phyloP scores from a whole-genome alignment of 1,140 invertebrate species.

The Drosophila suzukii region DNA sequence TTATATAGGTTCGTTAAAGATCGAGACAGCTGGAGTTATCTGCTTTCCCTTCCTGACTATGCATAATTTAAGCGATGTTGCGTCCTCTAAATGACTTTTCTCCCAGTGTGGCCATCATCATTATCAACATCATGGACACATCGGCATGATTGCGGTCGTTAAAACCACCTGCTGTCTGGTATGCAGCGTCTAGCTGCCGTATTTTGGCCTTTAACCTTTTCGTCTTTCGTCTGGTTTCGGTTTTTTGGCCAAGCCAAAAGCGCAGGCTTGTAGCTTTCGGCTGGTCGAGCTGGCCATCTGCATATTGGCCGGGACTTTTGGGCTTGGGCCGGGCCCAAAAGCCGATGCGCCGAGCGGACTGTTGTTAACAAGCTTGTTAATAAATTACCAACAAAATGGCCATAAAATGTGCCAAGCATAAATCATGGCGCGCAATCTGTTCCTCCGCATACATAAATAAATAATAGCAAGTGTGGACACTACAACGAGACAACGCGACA shows the following conservation, averaged over 20 bases:
- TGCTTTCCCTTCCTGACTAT: not conserved
- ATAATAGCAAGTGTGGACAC: slow-evolving; percentile 79
- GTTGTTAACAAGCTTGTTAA: slow-evolving; percentile 83
- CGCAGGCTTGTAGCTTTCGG: slow-evolving; percentile 45
- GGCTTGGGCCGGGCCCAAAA: slow-evolving; percentile 21
- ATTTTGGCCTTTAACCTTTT: slow-evolving; percentile 77
- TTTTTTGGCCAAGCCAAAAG: slow-evolving; percentile 43
- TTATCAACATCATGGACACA: slow-evolving; percentile 51
- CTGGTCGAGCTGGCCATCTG: slow-evolving; percentile 51
- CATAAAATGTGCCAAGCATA: slow-evolving; percentile 82
- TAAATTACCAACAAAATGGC: slow-evolving; percentile 83
- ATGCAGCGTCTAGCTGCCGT: slow-evolving; percentile 48
- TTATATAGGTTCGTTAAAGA: not conserved
- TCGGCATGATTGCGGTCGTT: slow-evolving; percentile 49
- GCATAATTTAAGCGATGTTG: not conserved
- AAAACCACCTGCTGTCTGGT: slow-evolving; percentile 75
- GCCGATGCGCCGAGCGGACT: slow-evolving; percentile 59
- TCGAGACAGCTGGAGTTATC: not conserved
- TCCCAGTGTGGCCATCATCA: slow-evolving; percentile 30
- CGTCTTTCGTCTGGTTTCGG: slow-evolving; percentile 16
- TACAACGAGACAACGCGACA: slow-evolving; percentile 45
- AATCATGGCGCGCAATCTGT: slow-evolving; percentile 71
- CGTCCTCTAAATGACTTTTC: not conserved
- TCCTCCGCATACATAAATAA: slow-evolving; percentile 70
- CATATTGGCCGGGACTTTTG: slow-evolving; percentile 42